Base-by-base conservation (phyloP, 2,113 vertebrate genomes). In the Baryphthengus martii region DNA sequence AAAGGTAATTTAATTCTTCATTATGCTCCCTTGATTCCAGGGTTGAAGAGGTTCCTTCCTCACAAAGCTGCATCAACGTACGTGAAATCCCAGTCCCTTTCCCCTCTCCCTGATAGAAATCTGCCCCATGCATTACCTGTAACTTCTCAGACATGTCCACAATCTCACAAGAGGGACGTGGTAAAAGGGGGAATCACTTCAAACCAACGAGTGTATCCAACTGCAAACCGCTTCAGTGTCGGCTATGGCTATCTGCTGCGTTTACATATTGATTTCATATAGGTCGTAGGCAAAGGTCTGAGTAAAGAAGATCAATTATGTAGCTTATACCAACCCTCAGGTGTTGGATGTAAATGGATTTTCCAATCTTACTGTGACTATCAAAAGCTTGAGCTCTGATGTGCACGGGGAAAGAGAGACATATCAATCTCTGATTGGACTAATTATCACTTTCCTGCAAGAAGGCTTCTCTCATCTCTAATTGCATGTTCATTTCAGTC, bases 381-480 rank as follows among this genome's bases (percentile, higher is more conserved):
- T 85, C 88, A 91, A 90, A 86, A 93, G 58, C 74, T 70, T 94
- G 81, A 79, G 91, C 67, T 89, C 40, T 70, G 62, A 79, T 75
- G 67, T 76, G 49, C 89, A 55, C 53, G 58, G 58, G 74, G 72
- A 87, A 59, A 78, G 75, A 88, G 35, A 88, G 53, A 76, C n/a
- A 68, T 16, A 44, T 53, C 29, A 82, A 82, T 52, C 55, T 78
- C 90, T 91, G 87, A 91, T 73, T 85, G 72, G 50, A 85, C 81
- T 91, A 95, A 95, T 96, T 96, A 96, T 91, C 95, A 95, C 91
- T 80, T 96, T 55, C 59, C 75, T 76, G 45, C 76, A n/a, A 73
- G 78, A 89, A 91, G 33, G 37, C 63, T 91, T 31, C 85, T 97
- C 93, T 94, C 91, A 95, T 97, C 88, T 95, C 85, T 94, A 93